phyloP scores from a whole-genome alignment of 2,888 invertebrate species.

The Lampropteryx suffumata region DNA sequence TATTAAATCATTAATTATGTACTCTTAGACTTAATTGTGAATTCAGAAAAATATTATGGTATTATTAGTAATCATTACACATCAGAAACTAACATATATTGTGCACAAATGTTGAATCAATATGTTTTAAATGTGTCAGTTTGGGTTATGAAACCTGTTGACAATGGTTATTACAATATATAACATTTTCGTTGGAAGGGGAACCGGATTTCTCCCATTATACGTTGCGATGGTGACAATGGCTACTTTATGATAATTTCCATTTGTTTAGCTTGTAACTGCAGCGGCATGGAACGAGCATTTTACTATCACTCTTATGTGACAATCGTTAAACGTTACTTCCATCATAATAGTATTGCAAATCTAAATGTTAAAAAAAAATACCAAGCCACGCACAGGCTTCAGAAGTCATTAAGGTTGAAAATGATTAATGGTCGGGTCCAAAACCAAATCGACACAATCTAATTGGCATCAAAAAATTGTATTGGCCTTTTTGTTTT shows the following conservation, averaged over 20 bases:
- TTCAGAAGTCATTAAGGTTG: no score
- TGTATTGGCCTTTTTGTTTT: no score
- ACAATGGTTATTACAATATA: conserved; percentile 29
- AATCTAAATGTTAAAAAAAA: no score
- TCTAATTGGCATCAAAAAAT: no score
- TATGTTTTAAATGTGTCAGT: conserved; percentile 1
- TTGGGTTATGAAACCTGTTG: conserved; percentile 22
- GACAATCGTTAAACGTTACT: conserved; percentile 4
- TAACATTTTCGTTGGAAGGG: conserved; percentile 37
- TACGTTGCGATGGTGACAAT: conserved; percentile 49
- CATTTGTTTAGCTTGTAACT: conserved; percentile 45
- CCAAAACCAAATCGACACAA: no score
- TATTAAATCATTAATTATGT: no score
- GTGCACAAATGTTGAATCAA: neutral
- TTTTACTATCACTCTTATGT: conserved; percentile 16
- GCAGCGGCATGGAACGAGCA: conserved; percentile 43
- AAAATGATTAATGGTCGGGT: no score
- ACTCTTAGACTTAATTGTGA: no score
- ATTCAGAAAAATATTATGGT: no score
- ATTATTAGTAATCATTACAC: neutral
- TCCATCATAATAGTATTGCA: neutral
- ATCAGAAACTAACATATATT: no score
- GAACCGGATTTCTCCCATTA: conserved; percentile 46
- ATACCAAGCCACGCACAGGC: no score
- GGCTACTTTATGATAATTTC: conserved; percentile 50